These are phyloP conservation scores for Chelonus formosanus DNA, from an alignment of 2,888 invertebrate genomes.

Conservation along the genomic window DNA sequence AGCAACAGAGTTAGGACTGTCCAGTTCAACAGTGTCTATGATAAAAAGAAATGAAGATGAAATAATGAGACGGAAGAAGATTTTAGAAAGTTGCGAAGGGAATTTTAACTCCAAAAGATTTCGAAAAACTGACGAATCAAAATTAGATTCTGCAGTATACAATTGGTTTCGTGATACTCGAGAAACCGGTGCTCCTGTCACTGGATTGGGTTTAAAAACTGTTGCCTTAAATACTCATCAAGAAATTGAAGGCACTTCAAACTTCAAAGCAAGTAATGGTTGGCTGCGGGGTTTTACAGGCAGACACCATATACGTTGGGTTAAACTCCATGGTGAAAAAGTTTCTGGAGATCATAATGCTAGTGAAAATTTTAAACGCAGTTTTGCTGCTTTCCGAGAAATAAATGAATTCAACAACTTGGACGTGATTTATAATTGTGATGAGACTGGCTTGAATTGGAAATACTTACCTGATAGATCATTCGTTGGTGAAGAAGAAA, in stretches of 20 bases:
- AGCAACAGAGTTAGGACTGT: too few relatives aligned
- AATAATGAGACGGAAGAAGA: too few relatives aligned
- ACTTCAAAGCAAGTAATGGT: not conserved
- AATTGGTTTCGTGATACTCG: too few relatives aligned
- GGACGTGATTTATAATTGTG: constrained; percentile 2
- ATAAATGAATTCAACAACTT: not conserved
- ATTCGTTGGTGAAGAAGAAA: not conserved
- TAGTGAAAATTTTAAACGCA: not conserved
- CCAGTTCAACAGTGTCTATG: too few relatives aligned
- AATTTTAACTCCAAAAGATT: too few relatives aligned
- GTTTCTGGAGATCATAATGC: not conserved
- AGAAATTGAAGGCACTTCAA: not conserved
- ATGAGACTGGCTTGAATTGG: constrained; percentile 1
- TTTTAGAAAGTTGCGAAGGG: too few relatives aligned
- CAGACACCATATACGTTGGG: not conserved
- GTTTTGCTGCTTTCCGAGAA: not conserved
- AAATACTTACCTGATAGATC: not conserved
- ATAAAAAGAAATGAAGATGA: too few relatives aligned
- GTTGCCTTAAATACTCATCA: constrained; percentile 7
- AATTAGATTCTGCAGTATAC: too few relatives aligned
- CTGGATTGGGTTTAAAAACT: too few relatives aligned
- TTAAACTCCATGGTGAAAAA: not conserved
- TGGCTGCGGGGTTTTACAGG: not conserved
- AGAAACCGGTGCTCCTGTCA: too few relatives aligned
- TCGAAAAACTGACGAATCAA: too few relatives aligned